Conservation (phyloP, 2,888 invertebrate species). For the Lithophane socia region DNA sequence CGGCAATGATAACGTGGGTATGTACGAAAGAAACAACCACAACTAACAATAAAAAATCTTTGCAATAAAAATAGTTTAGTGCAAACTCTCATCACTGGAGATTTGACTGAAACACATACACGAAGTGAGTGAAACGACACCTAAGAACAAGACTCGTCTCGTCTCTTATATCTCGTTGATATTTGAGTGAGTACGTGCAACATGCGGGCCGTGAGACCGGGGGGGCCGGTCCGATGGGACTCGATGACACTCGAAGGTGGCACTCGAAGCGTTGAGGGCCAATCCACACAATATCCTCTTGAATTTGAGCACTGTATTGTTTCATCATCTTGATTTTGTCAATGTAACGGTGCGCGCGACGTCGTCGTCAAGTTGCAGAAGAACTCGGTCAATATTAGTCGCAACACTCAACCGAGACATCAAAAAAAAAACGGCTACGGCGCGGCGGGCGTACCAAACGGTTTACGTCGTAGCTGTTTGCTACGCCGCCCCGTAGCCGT, state of each 20-base stretch:
- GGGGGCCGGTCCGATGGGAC: not conserved
- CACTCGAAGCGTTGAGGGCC: slow-evolving; percentile 49
- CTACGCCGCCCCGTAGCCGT: not conserved
- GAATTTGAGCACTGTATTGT: slow-evolving; percentile 45
- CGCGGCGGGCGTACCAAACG: not conserved
- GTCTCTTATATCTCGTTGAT: not conserved
- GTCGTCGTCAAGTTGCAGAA: not conserved
- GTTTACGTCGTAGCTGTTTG: not conserved
- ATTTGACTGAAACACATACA: not conserved
- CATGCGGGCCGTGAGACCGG: not conserved
- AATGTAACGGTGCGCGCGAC: not conserved
- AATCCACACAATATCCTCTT: slow-evolving; percentile 61
- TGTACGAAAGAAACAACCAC: not conserved
- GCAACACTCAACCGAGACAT: not conserved
- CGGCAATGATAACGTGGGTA: not conserved
- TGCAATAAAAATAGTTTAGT: not conserved
- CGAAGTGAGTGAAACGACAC: not conserved
- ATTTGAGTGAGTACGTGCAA: not conserved
- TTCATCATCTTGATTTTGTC: slow-evolving; percentile 35
- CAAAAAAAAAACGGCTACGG: not conserved
- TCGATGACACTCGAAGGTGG: slow-evolving; percentile 34
- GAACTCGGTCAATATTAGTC: not conserved
- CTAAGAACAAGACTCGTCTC: not conserved
- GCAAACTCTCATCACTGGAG: too few relatives aligned
- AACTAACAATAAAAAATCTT: not conserved